phyloP scores from a whole-genome alignment of 2,888 invertebrate genomes.

The Napeogenes inachia region DNA sequence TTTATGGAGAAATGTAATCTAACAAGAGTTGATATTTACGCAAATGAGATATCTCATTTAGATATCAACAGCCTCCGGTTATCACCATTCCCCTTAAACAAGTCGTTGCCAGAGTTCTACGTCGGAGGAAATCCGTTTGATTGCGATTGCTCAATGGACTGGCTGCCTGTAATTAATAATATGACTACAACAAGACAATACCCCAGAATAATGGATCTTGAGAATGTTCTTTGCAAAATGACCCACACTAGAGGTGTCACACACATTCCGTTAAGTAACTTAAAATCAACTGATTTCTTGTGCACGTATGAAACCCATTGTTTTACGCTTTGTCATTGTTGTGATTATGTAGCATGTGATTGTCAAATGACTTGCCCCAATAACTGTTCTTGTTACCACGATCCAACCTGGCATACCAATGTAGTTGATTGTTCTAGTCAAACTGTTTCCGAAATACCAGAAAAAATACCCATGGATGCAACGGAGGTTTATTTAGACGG shows the following conservation, averaged over 20 bases:
- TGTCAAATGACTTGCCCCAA: constrained; percentile 97
- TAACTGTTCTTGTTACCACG: constrained; percentile 96
- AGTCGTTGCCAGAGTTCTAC: constrained; percentile 91
- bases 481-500: constrained; percentile 95
- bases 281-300: constrained; percentile 89
- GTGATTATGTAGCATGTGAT: constrained; percentile 96
- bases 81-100: constrained; percentile 84
- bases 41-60: constrained; percentile 89
- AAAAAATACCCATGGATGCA: constrained; percentile 94
- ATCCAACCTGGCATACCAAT: constrained; percentile 94
- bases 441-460: constrained; percentile 85
- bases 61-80: constrained; percentile 89
- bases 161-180: constrained; percentile 93
- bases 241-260: constrained; percentile 89
- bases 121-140: constrained; percentile 95
- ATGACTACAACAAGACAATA: constrained; percentile 89
- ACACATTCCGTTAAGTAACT: constrained; percentile 84
- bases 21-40: constrained; percentile 92
- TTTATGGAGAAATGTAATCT: constrained; percentile 90
- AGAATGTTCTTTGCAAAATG: constrained; percentile 91
- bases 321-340: constrained; percentile 95
- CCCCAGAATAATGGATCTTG: constrained; percentile 91
- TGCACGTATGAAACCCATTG: constrained; percentile 95
- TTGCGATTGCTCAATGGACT: constrained; percentile 97
- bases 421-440: constrained; percentile 93